Evolutionary conservation across 1,140 invertebrate species (phyloP), one percentile per base, ranked within the genome.

Genomic region (Drosophila repletoides): DNA sequence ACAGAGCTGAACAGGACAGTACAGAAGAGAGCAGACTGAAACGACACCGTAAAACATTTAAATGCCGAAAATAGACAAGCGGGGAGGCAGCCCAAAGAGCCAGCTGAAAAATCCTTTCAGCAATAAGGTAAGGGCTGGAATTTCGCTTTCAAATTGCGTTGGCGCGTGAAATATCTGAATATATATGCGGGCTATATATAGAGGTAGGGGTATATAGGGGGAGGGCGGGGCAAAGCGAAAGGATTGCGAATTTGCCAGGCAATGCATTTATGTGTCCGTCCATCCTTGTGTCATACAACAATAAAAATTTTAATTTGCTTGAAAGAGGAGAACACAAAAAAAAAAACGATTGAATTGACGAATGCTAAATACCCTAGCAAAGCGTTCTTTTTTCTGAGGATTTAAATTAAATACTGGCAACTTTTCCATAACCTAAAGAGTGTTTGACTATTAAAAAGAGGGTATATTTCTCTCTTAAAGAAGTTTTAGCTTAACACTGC

Each of bases 31-130:
- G 40, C 28, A 41, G 49, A 66, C n/a, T 64, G 60, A 60, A 84
- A 75, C 71, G 79, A 86, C 80, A 84, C 66, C 80, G 80, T 83
- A 86, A 86, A 84, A 86, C 80, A 84, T 86, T 86, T 86, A 86
- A 86, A 84, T 86, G 80, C 72, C 80, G 46, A 86, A 83, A 83
- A 86, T 86, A 86, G 80, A 80, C 80, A 81, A 71, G 68, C 58
- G 63, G 49, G 61, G 41, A 66, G 53, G 56, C 29, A 29, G 31
- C 17, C 26, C 19, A 55, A 33, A 21, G 41, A 6, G 19, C 10
- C 41, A 45, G 24, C 12, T 38, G 24, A 22, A 26, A 40, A 12
- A 26, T 40, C 5, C 38, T 6, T 21, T 34, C 7, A 24, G 6
- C 36, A 6, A 31, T 9, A 19, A 7, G 24, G 52, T 28, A 58